Evolutionary conservation across 53 echinoderm and acorn worm genomes (phyloP).

Genomic region (Antedon mediterranea): DNA sequence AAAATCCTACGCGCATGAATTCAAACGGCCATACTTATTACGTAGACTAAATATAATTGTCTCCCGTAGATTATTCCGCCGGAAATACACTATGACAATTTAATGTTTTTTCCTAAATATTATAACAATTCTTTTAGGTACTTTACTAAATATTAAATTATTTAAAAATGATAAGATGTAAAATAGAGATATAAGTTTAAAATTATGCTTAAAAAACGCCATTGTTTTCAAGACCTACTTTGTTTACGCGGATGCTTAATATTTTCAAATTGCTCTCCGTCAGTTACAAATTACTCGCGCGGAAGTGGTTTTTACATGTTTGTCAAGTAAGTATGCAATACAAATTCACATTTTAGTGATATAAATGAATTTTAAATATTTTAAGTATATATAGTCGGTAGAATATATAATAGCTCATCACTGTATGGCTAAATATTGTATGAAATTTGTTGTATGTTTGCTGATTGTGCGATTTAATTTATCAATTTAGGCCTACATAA

Average conservation of each 20-base stretch:
- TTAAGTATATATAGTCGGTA: neutral
- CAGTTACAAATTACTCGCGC: constrained; percentile 1
- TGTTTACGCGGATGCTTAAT: neutral
- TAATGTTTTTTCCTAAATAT: neutral
- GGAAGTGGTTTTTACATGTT: neutral
- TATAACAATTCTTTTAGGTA: neutral
- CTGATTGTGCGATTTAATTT: neutral
- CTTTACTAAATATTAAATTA: too few species aligned
- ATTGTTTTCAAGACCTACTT: neutral
- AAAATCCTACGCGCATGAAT: constrained; percentile 27
- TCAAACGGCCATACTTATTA: constrained; percentile 8
- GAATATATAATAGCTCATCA: neutral
- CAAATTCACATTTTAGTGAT: neutral
- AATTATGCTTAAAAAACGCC: neutral
- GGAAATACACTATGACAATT: neutral
- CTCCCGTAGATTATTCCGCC: neutral
- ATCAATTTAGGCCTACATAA: too few species aligned
- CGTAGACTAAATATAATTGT: neutral
- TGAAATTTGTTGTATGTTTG: neutral
- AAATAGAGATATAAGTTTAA: too few species aligned
- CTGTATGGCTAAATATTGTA: neutral
- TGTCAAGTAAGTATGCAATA: neutral
- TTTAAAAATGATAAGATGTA: too few species aligned
- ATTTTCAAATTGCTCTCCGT: constrained; percentile 1
- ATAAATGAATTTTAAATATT: neutral